Evolutionary conservation across 2,797 vertebrate species (phyloP), one percentile per base, ranked within the genome.

Genomic region (Emydoidea blandingii): DNA sequence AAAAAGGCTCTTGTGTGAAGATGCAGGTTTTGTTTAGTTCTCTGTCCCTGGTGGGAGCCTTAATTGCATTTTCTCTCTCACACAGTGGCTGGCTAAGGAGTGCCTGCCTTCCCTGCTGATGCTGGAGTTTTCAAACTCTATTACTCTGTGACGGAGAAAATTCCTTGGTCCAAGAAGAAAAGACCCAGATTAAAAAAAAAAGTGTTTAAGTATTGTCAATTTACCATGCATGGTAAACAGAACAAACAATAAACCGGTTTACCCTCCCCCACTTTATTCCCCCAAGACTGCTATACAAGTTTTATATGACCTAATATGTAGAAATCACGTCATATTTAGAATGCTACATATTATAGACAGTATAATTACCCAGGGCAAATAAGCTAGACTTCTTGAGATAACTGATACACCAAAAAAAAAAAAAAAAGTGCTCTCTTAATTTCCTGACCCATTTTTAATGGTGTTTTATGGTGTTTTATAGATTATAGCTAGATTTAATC

Each of bases 31-130:
- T 98, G 98, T 98, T 98, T 98, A 97, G 97, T 97, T 98, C 98
- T 98, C 96, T 97, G 97, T 98, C 98, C 98, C 98, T 98, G 98
- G 98, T 98, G 98, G 98, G 98, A 99, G 98, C 98, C 98, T 98
- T 99, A 99, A 99, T 99, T 99, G 98, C 98, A 98, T 99, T 98
- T 98, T 98, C 98, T 98, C 97, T 98, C 97, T 98, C 98, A 98
- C 98, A 98, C 98, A 98, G 98, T 98, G 98, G 98, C 98, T 98
- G 97, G 98, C 98, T 98, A 98, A 98, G 97, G 98, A 98, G 98
- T 96, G 97, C 97, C 92, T 97, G 97, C 97, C 98, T 98, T 98
- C 98, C 98, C 98, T 98, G 98, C 98, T 98, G 98, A 98, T 98
- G 98, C 97, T 98, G 97, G 97, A 97, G 97, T 98, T 98, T 98